phyloP scores from a whole-genome alignment of 1,140 invertebrate species.

The Anthonomus grandis region DNA sequence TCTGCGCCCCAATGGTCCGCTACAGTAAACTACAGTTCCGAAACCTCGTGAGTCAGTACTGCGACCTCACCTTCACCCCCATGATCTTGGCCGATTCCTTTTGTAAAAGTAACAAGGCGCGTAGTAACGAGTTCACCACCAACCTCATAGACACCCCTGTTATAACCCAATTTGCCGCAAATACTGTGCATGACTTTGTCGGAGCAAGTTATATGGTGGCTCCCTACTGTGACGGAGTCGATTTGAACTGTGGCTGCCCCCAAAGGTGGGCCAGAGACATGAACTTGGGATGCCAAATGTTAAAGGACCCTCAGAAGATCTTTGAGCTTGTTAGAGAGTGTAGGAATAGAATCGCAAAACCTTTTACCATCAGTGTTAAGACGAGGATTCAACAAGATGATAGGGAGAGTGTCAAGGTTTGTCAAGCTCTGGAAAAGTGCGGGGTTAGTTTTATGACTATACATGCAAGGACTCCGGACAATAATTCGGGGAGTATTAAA shows the following conservation, averaged over 20 bases:
- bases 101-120: conserved; percentile 80
- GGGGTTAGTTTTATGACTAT: conserved; percentile 86
- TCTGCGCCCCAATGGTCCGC: conserved; percentile 94
- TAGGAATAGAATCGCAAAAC: conserved; percentile 64
- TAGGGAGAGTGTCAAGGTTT: conserved; percentile 66
- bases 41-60: conserved; percentile 77
- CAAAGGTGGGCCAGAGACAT: conserved; percentile 92
- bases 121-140: conserved; percentile 85
- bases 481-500: conserved; percentile 76
- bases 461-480: conserved; percentile 82
- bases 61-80: conserved; percentile 90
- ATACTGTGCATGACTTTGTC: conserved; percentile 77
- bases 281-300: conserved; percentile 82
- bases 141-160: conserved; percentile 75
- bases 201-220: conserved; percentile 79
- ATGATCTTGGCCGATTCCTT: conserved; percentile 97
- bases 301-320: conserved; percentile 81
- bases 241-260: conserved; percentile 96
- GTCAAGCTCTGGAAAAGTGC: conserved; percentile 75
- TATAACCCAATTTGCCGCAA: conserved; percentile 93
- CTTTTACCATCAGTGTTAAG: conserved; percentile 90
- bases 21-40: conserved; percentile 92
- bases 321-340: conserved; percentile 76
- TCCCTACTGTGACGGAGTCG: conserved; percentile 85
- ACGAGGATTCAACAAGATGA: conserved; percentile 69